These are phyloP conservation scores for Drosophila ohnishii DNA, from an alignment of 1,140 invertebrate genomes.

Conservation along the genomic window DNA sequence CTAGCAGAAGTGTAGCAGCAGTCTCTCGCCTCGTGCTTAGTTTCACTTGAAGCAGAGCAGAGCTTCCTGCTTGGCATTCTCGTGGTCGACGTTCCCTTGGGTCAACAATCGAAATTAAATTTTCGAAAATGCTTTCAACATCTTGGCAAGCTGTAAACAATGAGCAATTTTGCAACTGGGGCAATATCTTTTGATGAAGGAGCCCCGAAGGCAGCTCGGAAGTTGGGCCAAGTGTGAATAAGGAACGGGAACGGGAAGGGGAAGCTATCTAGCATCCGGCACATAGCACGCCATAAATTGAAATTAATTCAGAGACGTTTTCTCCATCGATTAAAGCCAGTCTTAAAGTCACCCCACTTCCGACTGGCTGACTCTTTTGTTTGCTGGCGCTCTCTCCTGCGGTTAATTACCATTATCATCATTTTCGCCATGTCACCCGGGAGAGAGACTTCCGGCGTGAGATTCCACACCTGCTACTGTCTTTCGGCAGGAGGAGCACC, in stretches of 20 bases:
- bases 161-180: constrained; percentile 48
- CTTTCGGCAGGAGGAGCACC: background rate
- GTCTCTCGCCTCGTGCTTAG: constrained; percentile 25
- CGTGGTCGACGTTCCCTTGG: constrained; percentile 2
- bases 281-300: constrained; percentile 27
- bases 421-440: constrained; percentile 39
- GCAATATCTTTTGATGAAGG: constrained; percentile 45
- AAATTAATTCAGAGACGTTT: constrained; percentile 46
- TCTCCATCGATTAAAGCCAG: constrained; percentile 15
- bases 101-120: constrained; percentile 67
- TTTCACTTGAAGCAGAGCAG: constrained; percentile 11
- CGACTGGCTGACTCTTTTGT: constrained; percentile 48
- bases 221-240: constrained; percentile 40
- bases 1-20: constrained; percentile 1
- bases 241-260: background rate
- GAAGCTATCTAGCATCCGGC: constrained; percentile 31
- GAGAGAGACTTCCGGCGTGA: constrained; percentile 19
- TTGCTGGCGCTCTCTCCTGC: constrained; percentile 22
- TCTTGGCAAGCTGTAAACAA: constrained; percentile 52
- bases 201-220: constrained; percentile 35
- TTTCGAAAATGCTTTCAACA: constrained; percentile 36
- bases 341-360: constrained; percentile 30
- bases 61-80: constrained; percentile 22
- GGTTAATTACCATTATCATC: constrained; percentile 31
- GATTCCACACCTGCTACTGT: constrained; percentile 36